Evolutionary conservation across 2,888 invertebrate species (phyloP).

Genomic region (Leptopilina myrica): DNA sequence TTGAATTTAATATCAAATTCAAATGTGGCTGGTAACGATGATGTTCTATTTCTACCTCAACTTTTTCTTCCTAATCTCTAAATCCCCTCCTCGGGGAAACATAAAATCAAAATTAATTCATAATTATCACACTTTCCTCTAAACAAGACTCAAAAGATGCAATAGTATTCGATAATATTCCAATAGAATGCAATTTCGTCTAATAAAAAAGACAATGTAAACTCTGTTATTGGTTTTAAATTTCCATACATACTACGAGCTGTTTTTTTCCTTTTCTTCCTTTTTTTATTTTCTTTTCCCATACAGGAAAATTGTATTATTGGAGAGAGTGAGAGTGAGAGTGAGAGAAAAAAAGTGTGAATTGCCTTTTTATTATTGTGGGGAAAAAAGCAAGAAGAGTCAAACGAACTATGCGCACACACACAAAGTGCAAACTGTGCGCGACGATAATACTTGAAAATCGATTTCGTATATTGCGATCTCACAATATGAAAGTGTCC

Average conservation of each 20-base stretch:
- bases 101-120: too few species aligned
- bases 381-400: neutral
- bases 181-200: neutral
- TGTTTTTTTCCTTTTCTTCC: neutral
- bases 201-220: neutral
- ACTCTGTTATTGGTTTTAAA: constrained; percentile 8
- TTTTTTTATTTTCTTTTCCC: too few species aligned
- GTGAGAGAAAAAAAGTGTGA: neutral
- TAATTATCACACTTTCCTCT: neutral
- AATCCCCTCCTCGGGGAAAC: too few species aligned
- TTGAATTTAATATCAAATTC: too few species aligned
- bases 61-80: too few species aligned
- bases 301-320: neutral
- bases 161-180: neutral
- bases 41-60: too few species aligned
- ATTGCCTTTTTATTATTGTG: neutral
- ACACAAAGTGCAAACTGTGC: neutral
- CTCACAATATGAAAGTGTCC: neutral
- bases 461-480: constrained; percentile 7
- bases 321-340: too few species aligned
- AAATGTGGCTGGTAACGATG: too few species aligned
- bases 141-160: too few species aligned
- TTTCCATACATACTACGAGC: neutral
- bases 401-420: neutral
- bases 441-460: constrained; percentile 9